Evolutionary conservation across 2,888 invertebrate genomes (phyloP).

Genomic region (Ernsta delagoae): DNA sequence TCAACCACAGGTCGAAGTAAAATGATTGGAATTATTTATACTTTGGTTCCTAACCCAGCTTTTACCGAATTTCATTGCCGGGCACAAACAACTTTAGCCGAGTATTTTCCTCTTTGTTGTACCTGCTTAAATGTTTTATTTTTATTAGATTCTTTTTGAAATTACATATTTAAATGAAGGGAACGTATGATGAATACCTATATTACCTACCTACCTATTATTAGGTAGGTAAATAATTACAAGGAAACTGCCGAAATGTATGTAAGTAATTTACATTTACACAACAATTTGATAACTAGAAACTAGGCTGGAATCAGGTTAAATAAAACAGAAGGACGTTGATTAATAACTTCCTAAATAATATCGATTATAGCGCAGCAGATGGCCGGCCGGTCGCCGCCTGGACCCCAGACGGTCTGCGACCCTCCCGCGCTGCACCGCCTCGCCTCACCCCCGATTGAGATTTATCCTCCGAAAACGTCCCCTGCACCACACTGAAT

Average conservation of each 20-base stretch:
- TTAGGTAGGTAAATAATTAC: too few relatives aligned
- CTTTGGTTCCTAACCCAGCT: slow-evolving; percentile 46
- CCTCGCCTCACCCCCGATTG: slow-evolving; percentile 76
- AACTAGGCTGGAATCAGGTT: slow-evolving; percentile 20
- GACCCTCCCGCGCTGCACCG: slow-evolving; percentile 63
- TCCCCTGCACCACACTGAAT: slow-evolving; percentile 78
- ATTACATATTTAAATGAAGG: not conserved
- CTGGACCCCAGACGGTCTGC: slow-evolving; percentile 54
- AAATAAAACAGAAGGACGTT: slow-evolving; percentile 41
- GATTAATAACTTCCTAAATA: slow-evolving; percentile 72
- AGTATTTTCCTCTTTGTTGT: too few relatives aligned
- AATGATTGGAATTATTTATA: slow-evolving; percentile 68
- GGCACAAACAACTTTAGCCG: not conserved
- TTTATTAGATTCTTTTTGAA: not conserved
- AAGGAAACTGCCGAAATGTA: too few relatives aligned
- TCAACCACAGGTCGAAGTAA: slow-evolving; percentile 52
- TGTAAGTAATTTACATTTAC: too few relatives aligned
- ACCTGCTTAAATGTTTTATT: not conserved
- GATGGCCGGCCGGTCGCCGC: slow-evolving; percentile 74
- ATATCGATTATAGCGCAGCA: slow-evolving; percentile 82
- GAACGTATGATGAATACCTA: too few relatives aligned
- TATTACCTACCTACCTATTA: too few relatives aligned
- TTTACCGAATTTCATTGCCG: slow-evolving; percentile 44
- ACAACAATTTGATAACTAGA: too few relatives aligned
- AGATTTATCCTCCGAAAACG: slow-evolving; percentile 80